Conservation (phyloP, 2,113 vertebrate genomes). For the Pollimyrus isidori region DNA sequence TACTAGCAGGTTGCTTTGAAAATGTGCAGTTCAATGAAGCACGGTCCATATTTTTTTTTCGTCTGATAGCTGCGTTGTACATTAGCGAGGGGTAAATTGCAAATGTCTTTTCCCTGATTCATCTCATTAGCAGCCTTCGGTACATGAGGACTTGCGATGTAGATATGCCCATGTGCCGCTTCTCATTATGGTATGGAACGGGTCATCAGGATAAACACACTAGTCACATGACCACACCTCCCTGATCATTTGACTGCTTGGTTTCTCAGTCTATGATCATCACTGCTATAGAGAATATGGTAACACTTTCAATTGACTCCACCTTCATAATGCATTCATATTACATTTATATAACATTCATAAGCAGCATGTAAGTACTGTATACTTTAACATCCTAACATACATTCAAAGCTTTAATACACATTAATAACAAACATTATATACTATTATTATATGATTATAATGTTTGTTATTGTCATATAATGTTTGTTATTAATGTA, state of each 20-base stretch:
- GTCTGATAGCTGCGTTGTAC: background rate
- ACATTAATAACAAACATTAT: background rate
- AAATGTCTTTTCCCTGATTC: background rate
- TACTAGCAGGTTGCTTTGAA: conserved; percentile 3
- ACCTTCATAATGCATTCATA: background rate
- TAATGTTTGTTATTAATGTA: background rate
- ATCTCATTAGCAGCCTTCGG: background rate
- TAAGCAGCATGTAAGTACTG: background rate
- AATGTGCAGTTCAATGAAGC: background rate
- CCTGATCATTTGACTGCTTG: background rate
- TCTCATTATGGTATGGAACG: background rate
- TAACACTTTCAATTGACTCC: background rate
- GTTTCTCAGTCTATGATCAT: background rate
- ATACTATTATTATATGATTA: background rate
- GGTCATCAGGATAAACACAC: background rate
- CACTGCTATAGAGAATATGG: background rate
- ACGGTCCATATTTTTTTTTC: background rate
- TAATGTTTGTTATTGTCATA: background rate
- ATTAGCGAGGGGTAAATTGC: background rate
- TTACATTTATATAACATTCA: background rate
- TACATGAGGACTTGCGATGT: background rate
- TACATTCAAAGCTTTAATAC: background rate
- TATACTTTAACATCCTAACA: background rate
- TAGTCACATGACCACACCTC: background rate
- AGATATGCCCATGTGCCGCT: conserved; percentile 25